Evolutionary conservation across 2,888 invertebrate genomes (phyloP), one percentile per base, ranked within the genome.

Genomic region (Peribatodes rhomboidaria): DNA sequence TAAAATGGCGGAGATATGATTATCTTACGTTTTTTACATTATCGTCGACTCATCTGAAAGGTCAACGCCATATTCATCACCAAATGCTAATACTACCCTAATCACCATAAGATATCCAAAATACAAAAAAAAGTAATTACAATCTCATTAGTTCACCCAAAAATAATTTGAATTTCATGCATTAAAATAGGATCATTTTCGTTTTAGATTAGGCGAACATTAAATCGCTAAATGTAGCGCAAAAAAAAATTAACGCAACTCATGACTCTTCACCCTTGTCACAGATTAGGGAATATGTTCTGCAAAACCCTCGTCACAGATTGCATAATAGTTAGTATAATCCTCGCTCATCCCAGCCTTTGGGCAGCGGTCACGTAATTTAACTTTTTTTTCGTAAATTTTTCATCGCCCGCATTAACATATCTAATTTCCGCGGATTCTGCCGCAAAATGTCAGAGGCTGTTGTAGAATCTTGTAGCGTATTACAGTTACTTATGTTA

Each of bases 381-480:
- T 65, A 56, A 50, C 56, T 56, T 60, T 65, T 65, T 62, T 65
- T 65, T 41, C 44, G 44, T 61, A 56, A 60, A 65, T 61, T 61
- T 65, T 60, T 65, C 60, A 56, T 52, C 55, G 65, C 7, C 14
- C 16, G 49, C 58, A 61, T 67, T 69, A 58, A 54, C 60, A 61
- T 67, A 67, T 59, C 61, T 65, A 61, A 58, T 68, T 68, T 68
- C 61, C 66, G 31, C 20, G 58, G 46, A 49, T 54, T 63, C 41
- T 35, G 16, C 39, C 61, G n/a, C 58, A 63, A 60, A 54, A 65
- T 16, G 65, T 20, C 58, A 54, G 35, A 31, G 10, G 11, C 41
- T 37, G 18, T 37, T 41, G 18, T 33, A 9, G n/a, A n/a, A 14
- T 47, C 31, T n/a, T 41, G 9, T 18, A n/a, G 13, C 18, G 16